Evolutionary conservation across 2,797 vertebrate species (phyloP), one percentile per base, ranked within the genome.

Genomic region (Brachymystax lenok): DNA sequence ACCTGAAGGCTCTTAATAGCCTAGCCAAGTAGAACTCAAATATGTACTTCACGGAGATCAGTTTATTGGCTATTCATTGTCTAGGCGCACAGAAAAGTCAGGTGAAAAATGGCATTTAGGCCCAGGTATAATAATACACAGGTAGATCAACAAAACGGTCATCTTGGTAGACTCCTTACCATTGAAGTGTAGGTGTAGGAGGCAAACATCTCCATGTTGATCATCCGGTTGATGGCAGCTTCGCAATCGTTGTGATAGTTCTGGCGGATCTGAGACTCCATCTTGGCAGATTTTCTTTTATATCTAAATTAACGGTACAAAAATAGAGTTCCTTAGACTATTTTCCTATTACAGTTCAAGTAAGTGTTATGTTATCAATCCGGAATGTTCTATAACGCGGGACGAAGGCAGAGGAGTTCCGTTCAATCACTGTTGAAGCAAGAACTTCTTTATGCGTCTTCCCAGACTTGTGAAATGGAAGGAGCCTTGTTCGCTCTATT

Each of bases 261-360:
- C 92, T 96, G 96, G 77, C 95, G 94, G 75, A 96, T 86, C 83
- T 96, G 95, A 73, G 95, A 96, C 1, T 94, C 94, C 96, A 96
- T 96, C 75, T 91, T 82, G 12, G 86, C 88, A 85, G 89, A 40
- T 21, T 12, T 24, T 63, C n/a, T 63, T 63, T 63, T 63, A 63
- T 27, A 12, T 12, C 1, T 13, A 61, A 33, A 33, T n/a, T 1
- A 87, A 82, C 5, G 19, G 75, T 90, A 88, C 0, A 88, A 90
- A 89, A 91, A 70, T 24, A 10, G 2, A 46, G 59, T 63, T 63
- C 13, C 21, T 12, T 24, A 13, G 69, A 33, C 24, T 72, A 80
- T 6, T 66, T 75, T 1, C 5, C 16, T 21, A 21, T 76, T 75
- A 77, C 75, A 71, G 76, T 80, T 87, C 5, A 83, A 83, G 78